A percentile compares a stretch with the other conserved stretches of the same genome.
Evolutionary conservation across 2,888 invertebrate genomes (phyloP).

Genomic region (Drosophila paramelanica): DNA sequence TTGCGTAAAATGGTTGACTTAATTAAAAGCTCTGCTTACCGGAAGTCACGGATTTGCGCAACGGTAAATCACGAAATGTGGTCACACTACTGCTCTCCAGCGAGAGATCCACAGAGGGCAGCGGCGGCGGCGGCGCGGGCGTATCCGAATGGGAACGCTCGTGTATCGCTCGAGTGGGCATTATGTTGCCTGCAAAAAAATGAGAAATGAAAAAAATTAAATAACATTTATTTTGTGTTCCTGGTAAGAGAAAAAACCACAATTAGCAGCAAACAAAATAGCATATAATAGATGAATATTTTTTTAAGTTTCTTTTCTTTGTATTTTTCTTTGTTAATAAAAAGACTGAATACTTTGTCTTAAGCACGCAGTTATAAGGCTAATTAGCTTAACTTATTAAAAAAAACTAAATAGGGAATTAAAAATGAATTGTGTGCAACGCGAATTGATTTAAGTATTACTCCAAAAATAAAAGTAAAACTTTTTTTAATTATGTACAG

Average conservation of each 20-base stretch:
- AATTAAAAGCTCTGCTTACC: constrained; percentile 85
- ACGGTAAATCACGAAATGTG: constrained; percentile 94
- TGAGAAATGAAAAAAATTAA: neutral
- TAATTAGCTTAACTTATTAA: no score
- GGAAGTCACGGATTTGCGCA: constrained; percentile 92
- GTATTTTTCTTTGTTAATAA: no score
- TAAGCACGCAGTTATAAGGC: no score
- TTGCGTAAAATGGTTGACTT: constrained; percentile 11
- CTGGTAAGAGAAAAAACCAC: neutral
- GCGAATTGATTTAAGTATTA: no score
- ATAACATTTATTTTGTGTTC: neutral
- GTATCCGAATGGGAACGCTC: constrained; percentile 96
- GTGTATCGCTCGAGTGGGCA: constrained; percentile 87
- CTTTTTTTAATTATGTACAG: no score
- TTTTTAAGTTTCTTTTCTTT: no score
- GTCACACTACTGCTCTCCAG: constrained; percentile 98
- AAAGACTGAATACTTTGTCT: no score
- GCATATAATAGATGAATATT: no score
- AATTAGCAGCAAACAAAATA: neutral
- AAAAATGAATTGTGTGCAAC: no score
- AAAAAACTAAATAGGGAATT: no score
- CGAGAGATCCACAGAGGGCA: constrained; percentile 94
- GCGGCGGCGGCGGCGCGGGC: constrained; percentile 89
- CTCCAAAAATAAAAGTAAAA: no score
- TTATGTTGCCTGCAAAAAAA: constrained; percentile 60